Evolutionary conservation across 1,140 invertebrate genomes (phyloP).

Genomic region (Conus ventricosus): DNA sequence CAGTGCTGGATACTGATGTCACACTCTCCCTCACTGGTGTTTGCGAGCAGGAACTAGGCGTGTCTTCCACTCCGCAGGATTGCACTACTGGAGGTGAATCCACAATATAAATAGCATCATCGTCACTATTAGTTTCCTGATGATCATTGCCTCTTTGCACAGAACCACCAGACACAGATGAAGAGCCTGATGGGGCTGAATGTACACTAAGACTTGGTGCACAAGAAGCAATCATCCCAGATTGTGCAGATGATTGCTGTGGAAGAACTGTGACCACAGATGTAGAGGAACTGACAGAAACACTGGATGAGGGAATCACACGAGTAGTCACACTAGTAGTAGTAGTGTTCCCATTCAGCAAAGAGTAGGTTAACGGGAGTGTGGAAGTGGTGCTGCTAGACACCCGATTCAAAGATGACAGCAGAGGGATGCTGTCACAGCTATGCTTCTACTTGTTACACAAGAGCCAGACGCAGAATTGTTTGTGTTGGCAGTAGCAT

Average conservation of each 20-base stretch:
- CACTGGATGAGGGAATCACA: neutral
- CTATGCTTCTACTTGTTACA: neutral
- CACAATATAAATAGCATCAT: conserved; percentile 15
- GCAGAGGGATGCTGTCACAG: neutral
- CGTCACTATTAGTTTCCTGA: neutral
- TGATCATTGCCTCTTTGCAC: neutral
- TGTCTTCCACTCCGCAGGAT: neutral
- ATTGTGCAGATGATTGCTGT: neutral
- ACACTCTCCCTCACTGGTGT: neutral
- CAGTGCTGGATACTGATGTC: neutral
- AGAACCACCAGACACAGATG: neutral
- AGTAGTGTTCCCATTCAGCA: neutral
- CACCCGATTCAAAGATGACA: neutral
- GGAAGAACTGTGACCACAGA: neutral
- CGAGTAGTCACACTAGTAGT: neutral
- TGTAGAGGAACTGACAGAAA: neutral
- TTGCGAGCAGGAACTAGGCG: neutral
- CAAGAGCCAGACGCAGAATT: no score
- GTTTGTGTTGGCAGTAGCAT: neutral
- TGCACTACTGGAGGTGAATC: neutral
- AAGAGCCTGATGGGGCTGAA: neutral
- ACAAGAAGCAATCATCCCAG: neutral
- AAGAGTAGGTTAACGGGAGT: neutral
- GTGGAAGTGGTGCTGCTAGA: neutral
- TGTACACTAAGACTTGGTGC: neutral